phyloP scores from a whole-genome alignment of 2,797 vertebrate genomes.

The Gila robusta region DNA sequence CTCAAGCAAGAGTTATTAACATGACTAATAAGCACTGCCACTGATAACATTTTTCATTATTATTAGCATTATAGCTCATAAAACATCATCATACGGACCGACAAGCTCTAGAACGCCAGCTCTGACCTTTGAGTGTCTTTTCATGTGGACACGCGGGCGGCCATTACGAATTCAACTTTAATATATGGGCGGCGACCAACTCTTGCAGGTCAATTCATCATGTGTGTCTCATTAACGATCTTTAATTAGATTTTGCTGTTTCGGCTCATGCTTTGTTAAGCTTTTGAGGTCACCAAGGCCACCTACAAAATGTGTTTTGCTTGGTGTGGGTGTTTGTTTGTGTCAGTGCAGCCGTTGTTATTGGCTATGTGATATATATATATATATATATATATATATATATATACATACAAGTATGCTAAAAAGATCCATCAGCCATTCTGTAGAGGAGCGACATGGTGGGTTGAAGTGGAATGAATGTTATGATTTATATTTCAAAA shows the following conservation, averaged over 20 bases:
- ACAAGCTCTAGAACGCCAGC: background rate
- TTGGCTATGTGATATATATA: background rate
- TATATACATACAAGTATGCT: background rate
- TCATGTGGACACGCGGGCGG: constrained; percentile 21
- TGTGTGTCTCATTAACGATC: constrained; percentile 33
- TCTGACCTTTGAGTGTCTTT: constrained; percentile 41
- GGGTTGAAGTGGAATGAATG: background rate
- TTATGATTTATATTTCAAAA: background rate
- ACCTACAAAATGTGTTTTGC: constrained; percentile 8
- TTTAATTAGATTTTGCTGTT: constrained; percentile 53
- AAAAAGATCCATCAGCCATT: background rate
- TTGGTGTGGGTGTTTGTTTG: constrained; percentile 34
- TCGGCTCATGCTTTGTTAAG: constrained; percentile 36
- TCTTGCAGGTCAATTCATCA: constrained; percentile 31
- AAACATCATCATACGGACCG: constrained; percentile 33
- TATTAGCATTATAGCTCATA: constrained; percentile 46
- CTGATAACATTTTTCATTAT: constrained; percentile 54
- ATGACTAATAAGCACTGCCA: constrained; percentile 31
- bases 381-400: too few relatives aligned
- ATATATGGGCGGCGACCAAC: constrained; percentile 28
- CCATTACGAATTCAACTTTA: constrained; percentile 43
- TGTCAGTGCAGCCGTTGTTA: background rate
- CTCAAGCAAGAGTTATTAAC: constrained; percentile 48
- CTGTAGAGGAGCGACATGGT: background rate
- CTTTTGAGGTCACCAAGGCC: constrained; percentile 23